These are phyloP conservation scores for Tachina grossa DNA, from an alignment of 2,888 invertebrate species.

Conservation along the genomic window DNA sequence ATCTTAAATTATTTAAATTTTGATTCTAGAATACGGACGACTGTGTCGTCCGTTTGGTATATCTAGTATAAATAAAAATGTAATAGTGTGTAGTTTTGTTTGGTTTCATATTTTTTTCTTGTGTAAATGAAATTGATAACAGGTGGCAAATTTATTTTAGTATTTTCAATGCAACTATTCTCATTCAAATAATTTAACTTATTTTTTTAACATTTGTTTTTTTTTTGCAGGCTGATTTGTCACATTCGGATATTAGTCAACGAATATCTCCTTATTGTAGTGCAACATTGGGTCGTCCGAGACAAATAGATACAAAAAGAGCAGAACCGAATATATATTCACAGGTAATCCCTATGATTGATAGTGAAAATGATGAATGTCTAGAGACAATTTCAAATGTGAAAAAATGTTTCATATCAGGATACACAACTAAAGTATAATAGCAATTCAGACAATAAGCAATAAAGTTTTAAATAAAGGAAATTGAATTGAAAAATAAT, in stretches of 20 bases:
- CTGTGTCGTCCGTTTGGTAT: too few relatives aligned
- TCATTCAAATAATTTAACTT: not conserved
- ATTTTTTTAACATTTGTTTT: not conserved
- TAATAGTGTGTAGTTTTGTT: too few relatives aligned
- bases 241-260: constrained; percentile 80
- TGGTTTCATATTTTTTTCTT: too few relatives aligned
- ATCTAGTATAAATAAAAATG: too few relatives aligned
- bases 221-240: constrained; percentile 81
- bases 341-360: constrained; percentile 82
- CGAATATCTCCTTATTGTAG: constrained; percentile 82
- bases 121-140: not conserved
- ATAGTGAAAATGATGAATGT: constrained; percentile 78
- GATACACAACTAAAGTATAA: constrained; percentile 78
- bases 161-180: not conserved
- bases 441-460: not conserved
- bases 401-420: constrained; percentile 63
- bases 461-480: not conserved
- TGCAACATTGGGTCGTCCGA: constrained; percentile 82
- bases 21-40: too few relatives aligned
- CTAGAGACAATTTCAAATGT: constrained; percentile 39
- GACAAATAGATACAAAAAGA: constrained; percentile 81
- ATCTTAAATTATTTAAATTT: too few relatives aligned
- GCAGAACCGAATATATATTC: constrained; percentile 83
- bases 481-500: not conserved
- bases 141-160: not conserved